A percentile compares a stretch with the other conserved stretches of the same genome.
phyloP scores from a whole-genome alignment of 2,888 invertebrate species.

The Cryptops parisi region DNA sequence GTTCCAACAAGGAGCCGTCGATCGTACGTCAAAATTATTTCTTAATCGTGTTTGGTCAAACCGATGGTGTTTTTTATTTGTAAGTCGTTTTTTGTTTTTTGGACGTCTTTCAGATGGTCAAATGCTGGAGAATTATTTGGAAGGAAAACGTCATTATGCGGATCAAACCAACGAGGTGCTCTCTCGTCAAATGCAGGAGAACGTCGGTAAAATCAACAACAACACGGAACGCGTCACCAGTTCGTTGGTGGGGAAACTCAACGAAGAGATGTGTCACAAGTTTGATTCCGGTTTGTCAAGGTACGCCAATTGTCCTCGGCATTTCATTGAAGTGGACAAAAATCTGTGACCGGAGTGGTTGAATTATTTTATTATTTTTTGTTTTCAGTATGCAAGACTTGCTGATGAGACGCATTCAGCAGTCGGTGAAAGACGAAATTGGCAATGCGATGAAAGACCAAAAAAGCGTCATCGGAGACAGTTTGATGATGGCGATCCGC shows the following conservation, averaged over 20 bases:
- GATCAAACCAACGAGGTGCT: slow-evolving; percentile 9
- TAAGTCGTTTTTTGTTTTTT: no score
- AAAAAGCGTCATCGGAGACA: slow-evolving; percentile 43
- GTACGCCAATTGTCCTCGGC: no score
- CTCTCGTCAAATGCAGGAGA: slow-evolving; percentile 12
- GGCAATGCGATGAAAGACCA: slow-evolving; percentile 39
- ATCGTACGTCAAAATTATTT: slow-evolving; percentile 44
- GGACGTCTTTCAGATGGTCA: slow-evolving; percentile 6
- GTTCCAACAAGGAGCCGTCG: slow-evolving; percentile 75
- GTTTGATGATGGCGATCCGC: slow-evolving; percentile 44
- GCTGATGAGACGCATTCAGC: slow-evolving; percentile 26
- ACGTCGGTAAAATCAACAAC: not conserved
- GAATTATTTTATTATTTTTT: no score
- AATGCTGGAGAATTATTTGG: slow-evolving; percentile 15
- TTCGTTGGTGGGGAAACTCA: not conserved
- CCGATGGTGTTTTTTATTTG: no score
- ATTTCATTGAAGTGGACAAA: no score
- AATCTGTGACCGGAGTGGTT: no score
- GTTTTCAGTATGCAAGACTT: slow-evolving; percentile 28
- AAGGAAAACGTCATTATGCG: slow-evolving; percentile 10
- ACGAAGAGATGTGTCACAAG: no score
- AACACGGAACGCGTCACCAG: not conserved
- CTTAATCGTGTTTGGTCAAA: no score
- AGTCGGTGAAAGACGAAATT: slow-evolving; percentile 29
- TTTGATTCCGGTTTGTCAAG: no score